Evolutionary conservation across 2,113 vertebrate species (phyloP), one percentile per base, ranked within the genome.

Genomic region (Typhlomys cinereus): DNA sequence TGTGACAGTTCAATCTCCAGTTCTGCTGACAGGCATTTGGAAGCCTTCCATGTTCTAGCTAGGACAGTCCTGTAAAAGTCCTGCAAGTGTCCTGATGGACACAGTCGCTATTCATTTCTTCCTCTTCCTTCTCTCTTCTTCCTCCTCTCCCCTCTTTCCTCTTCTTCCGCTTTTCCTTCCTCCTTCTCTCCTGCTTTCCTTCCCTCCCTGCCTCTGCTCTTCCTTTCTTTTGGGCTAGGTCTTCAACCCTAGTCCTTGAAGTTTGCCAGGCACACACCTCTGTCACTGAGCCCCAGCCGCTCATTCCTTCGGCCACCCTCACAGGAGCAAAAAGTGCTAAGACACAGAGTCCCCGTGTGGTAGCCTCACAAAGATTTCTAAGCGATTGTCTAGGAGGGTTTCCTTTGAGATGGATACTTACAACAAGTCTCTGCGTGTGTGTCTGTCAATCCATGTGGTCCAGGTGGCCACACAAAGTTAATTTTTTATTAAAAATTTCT

Each of bases 391-490:
- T 14, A 85, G 52, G 67, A 5, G 67, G 59, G 59, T 67, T 92
- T 61, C 23, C 5, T 57, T 80, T 71, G 57, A 80, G 74, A 81
- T 41, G 73, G 71, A 57, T 74, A 69, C n/a, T n/a, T n/a, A n/a
- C n/a, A n/a, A n/a, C n/a, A n/a, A n/a, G n/a, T n/a, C n/a, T n/a
- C n/a, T n/a, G n/a, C n/a, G n/a, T n/a, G n/a, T n/a, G n/a, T n/a
- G n/a, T n/a, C n/a, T 41, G 27, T 61, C 39, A 59, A 21, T 27
- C 50, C 18, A 25, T 69, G 27, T 34, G 18, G 41, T 80, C n/a
- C 36, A 62, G 41, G 23, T 69, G 44, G 67, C 50, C 74, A 89
- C 34, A n/a, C 61, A 44, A 92, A 92, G 31, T 92, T 44, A 89
- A 89, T 75, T 94, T 92, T n/a, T n/a, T n/a, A n/a, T n/a, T n/a